A percentile compares a stretch with the other conserved stretches of the same genome.
phyloP scores from a whole-genome alignment of 1,140 invertebrate genomes.

The Halyomorpha halys region DNA sequence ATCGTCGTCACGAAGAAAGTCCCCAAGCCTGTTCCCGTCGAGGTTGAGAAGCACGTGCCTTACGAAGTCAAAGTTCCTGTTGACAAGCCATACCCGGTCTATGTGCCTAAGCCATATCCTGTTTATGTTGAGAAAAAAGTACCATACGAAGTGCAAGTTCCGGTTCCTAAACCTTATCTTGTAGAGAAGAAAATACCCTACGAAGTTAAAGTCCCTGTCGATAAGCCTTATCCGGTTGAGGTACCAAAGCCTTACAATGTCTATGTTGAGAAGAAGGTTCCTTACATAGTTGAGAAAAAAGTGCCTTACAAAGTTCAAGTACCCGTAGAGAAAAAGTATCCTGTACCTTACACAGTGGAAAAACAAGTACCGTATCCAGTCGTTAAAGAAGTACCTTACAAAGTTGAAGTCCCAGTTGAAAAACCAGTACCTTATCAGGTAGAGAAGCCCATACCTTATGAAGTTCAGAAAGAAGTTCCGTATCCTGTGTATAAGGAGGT shows the following conservation, averaged over 20 bases:
- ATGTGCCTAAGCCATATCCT: constrained; percentile 48
- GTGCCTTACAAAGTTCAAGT: constrained; percentile 59
- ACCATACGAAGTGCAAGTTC: constrained; percentile 38
- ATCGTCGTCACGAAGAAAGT: constrained; percentile 46
- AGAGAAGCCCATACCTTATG: constrained; percentile 32
- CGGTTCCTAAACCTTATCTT: constrained; percentile 46
- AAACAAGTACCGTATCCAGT: constrained; percentile 44
- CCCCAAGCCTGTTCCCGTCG: constrained; percentile 50
- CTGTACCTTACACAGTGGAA: constrained; percentile 41
- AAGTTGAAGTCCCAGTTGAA: constrained; percentile 44
- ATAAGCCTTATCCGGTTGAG: constrained; percentile 50
- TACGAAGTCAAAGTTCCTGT: constrained; percentile 24
- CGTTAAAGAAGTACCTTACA: constrained; percentile 46
- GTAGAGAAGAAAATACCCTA: constrained; percentile 39
- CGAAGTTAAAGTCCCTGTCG: constrained; percentile 35
- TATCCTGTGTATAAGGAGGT: constrained; percentile 56
- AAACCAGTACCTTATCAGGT: constrained; percentile 2
- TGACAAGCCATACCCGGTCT: constrained; percentile 40
- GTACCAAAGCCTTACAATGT: constrained; percentile 46
- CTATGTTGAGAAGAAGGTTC: constrained; percentile 35
- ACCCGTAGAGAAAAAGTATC: constrained; percentile 49
- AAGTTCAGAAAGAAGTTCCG: constrained; percentile 46
- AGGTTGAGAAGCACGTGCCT: constrained; percentile 33
- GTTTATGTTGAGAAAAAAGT: constrained; percentile 52
- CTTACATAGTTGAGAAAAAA: constrained; percentile 58